Evolutionary conservation across 2,888 invertebrate genomes (phyloP).

Genomic region (Xiphydria camelus): DNA sequence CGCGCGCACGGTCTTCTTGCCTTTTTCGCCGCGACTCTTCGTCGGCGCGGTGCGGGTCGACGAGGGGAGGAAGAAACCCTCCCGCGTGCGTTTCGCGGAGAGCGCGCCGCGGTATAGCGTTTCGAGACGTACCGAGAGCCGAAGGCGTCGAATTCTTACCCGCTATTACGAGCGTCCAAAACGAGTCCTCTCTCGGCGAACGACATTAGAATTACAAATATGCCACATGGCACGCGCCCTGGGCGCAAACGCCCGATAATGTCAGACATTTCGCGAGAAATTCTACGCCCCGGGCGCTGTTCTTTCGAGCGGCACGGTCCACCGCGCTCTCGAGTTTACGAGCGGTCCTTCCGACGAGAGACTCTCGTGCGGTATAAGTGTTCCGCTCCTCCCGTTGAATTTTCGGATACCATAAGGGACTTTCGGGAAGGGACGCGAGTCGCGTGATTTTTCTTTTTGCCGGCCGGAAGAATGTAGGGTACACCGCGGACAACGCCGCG

Average conservation of each 20-base stretch:
- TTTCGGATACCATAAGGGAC: too few relatives aligned
- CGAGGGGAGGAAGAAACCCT: neutral
- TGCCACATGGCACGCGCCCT: constrained; percentile 45
- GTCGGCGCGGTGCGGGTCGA: neutral
- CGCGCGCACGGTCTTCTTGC: too few relatives aligned
- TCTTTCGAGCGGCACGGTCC: too few relatives aligned
- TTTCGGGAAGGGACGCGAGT: too few relatives aligned
- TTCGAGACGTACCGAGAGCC: constrained; percentile 10
- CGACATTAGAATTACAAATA: constrained; percentile 52
- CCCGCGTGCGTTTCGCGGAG: constrained; percentile 2
- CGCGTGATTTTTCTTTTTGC: too few relatives aligned
- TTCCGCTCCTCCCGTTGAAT: too few relatives aligned
- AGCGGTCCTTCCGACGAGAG: constrained; percentile 10
- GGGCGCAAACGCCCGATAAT: constrained; percentile 41
- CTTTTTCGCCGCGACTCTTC: constrained; percentile 33
- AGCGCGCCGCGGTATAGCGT: constrained; percentile 4
- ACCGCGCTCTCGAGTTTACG: constrained; percentile 22
- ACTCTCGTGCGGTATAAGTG: too few relatives aligned
- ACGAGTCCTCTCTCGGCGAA: constrained; percentile 5
- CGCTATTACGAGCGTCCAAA: constrained; percentile 23
- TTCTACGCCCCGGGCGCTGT: too few relatives aligned
- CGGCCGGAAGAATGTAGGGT: too few relatives aligned
- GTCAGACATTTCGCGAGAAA: constrained; percentile 45
- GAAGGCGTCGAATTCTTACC: constrained; percentile 18
- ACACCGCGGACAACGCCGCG: too few relatives aligned